Base-by-base conservation (phyloP, 1,140 invertebrate genomes). In the Scaptomyza montana region DNA sequence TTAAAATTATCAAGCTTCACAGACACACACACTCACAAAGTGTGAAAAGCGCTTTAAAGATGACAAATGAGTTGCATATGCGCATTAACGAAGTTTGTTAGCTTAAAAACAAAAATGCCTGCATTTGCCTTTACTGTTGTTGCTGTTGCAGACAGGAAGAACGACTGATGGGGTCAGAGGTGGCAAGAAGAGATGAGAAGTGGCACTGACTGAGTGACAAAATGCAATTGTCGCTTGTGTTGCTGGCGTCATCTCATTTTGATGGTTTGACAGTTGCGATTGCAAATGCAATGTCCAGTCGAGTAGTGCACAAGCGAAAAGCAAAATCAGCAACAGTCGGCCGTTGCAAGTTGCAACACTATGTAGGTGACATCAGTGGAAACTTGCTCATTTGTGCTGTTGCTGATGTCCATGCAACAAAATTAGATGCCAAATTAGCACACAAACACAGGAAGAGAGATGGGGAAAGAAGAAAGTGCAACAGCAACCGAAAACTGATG, bases 371-470 rank as follows among this genome's bases (percentile, higher is more conserved):
- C 21, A 25, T 25, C 21, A 25, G 21, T 33, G 5, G 5, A 33
- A 33, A 33, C 5, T 72, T 75, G 78, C 81, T 81, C 82, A 85
- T 85, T 85, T 87, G 33, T 36, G 33, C 33, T 36, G 12, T 3
- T 39, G 82, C 74, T 28, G 82, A 67, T 70, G 82, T 72, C 78
- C 78, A 68, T 63, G 67, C 60, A 76, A 57, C 60, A 77, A 86
- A 80, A 86, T 86, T 86, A 86, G 81, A 86, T 77, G 81, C 71
- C 80, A 86, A 86, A 86, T 86, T 86, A 86, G 81, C 81, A 86
- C 70, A 81, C 82, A 78, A 33, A 55, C 36, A 2, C 4, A 8
- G 13, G 39, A 13, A 55, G 30, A 39, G 30, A 57, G 25, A 59
- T 2, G 7, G n/a, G 19, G 30, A 10, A 21, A 77, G 63, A 66